A percentile compares a stretch with the other conserved stretches of the same genome.
phyloP scores from a whole-genome alignment of 2,888 invertebrate species.

The Plagiodera versicolora region DNA sequence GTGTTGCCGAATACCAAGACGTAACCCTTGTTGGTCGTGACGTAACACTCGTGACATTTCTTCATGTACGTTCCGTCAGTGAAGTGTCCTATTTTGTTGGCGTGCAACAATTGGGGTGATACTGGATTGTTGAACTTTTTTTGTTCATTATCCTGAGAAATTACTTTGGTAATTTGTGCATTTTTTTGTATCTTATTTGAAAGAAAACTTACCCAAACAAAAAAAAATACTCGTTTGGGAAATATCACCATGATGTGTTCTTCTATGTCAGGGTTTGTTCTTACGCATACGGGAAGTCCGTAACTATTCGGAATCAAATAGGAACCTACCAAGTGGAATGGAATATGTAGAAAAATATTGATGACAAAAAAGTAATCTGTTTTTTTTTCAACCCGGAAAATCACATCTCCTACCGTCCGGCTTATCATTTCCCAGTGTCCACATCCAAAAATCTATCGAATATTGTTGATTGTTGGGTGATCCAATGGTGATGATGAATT shows the following conservation, averaged over 20 bases:
- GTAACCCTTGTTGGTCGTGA: slow-evolving; percentile 57
- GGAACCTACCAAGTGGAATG: slow-evolving; percentile 21
- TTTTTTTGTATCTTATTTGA: too few relatives aligned
- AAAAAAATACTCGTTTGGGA: slow-evolving; percentile 49
- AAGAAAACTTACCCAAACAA: slow-evolving; percentile 49
- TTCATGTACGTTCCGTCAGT: slow-evolving; percentile 60
- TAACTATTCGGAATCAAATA: slow-evolving; percentile 25
- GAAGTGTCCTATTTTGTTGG: slow-evolving; percentile 54
- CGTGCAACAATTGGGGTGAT: slow-evolving; percentile 52
- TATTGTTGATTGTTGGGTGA: slow-evolving; percentile 52
- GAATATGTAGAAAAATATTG: too few relatives aligned
- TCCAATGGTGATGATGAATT: slow-evolving; percentile 61
- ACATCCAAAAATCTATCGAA: slow-evolving; percentile 63
- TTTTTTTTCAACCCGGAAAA: too few relatives aligned
- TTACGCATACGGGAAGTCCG: slow-evolving; percentile 44
- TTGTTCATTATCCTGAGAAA: slow-evolving; percentile 28
- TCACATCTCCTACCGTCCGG: slow-evolving; percentile 57
- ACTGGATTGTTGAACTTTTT: slow-evolving; percentile 29
- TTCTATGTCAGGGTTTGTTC: slow-evolving; percentile 51
- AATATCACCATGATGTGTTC: slow-evolving; percentile 54
- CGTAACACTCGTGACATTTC: slow-evolving; percentile 57
- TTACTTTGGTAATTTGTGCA: neutral
- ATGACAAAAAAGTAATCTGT: too few relatives aligned
- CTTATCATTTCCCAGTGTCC: slow-evolving; percentile 59
- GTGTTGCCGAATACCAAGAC: slow-evolving; percentile 59